phyloP scores from a whole-genome alignment of 2,797 vertebrate species.

The Sciurus carolinensis region DNA sequence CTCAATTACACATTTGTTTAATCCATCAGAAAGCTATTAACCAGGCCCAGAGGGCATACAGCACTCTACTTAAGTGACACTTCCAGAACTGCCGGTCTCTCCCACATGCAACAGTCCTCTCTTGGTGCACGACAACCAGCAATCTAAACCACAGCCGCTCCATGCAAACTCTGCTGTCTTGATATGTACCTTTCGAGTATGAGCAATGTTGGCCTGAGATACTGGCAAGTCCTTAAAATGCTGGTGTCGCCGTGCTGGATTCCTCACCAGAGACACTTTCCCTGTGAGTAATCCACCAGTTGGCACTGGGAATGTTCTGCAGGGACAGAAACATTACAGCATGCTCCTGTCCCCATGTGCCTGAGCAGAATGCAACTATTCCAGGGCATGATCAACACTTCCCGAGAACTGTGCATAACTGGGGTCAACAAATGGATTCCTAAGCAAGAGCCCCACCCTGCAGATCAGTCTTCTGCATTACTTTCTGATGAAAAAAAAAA shows the following conservation, averaged over 20 bases:
- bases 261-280: not conserved
- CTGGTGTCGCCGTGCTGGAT: accelerated
- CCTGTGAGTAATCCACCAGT: accelerated
- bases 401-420: not conserved
- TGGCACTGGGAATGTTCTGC: accelerated
- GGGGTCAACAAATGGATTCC: not conserved
- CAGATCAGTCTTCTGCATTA: not conserved
- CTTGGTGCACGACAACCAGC: accelerated
- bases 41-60: not conserved
- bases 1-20: not conserved
- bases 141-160: accelerated
- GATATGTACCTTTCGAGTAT: accelerated
- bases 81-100: accelerated
- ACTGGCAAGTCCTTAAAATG: not conserved
- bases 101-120: not conserved
- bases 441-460: not conserved
- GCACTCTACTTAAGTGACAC: not conserved
- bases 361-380: not conserved
- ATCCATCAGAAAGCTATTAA: not conserved
- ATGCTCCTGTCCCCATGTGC: accelerated
- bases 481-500: conserved; percentile 38
- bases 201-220: not conserved
- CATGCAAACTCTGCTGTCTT: not conserved
- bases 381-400: not conserved
- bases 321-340: accelerated